Percentiles rank a stretch among this genome's conserved stretches.
Evolutionary conservation across 2,113 vertebrate genomes (phyloP).

Genomic region (Poeciliopsis turrubarensis): DNA sequence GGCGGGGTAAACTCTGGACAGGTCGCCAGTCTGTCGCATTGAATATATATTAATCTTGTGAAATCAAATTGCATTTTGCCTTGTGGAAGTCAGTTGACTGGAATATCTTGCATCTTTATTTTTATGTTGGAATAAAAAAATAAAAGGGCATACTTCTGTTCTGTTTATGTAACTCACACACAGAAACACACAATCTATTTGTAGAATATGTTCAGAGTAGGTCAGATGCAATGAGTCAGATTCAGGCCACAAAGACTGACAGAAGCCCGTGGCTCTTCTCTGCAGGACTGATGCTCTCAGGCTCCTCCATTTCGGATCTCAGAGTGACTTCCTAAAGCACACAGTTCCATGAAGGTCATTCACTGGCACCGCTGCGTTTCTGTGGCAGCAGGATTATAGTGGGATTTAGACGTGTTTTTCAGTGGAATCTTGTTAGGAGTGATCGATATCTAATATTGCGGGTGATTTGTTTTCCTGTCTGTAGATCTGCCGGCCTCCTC

Average conservation of each 20-base stretch:
- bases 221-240: constrained; percentile 40
- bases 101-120: not conserved
- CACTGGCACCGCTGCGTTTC: not conserved
- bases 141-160: not conserved
- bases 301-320: constrained; percentile 20
- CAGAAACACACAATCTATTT: constrained; percentile 9
- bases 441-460: constrained; percentile 28
- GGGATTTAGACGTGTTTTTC: not conserved
- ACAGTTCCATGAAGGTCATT: constrained; percentile 56
- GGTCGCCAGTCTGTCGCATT: no score
- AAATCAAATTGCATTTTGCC: not conserved
- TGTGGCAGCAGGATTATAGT: constrained; percentile 4
- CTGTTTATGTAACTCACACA: not conserved
- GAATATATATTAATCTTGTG: no score
- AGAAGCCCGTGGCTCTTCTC: constrained; percentile 37
- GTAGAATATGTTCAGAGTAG: constrained; percentile 10
- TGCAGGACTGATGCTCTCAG: constrained; percentile 45
- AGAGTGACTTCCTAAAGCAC: constrained; percentile 1
- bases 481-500: constrained; percentile 79
- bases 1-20: no score
- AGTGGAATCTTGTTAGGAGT: constrained; percentile 6
- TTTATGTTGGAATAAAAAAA: not conserved
- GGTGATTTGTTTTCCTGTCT: constrained; percentile 4
- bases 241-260: constrained; percentile 17
- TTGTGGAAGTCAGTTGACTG: not conserved